Evolutionary conservation across 2,113 vertebrate species (phyloP), one percentile per base, ranked within the genome.

Genomic region (Brevimyrus niger): DNA sequence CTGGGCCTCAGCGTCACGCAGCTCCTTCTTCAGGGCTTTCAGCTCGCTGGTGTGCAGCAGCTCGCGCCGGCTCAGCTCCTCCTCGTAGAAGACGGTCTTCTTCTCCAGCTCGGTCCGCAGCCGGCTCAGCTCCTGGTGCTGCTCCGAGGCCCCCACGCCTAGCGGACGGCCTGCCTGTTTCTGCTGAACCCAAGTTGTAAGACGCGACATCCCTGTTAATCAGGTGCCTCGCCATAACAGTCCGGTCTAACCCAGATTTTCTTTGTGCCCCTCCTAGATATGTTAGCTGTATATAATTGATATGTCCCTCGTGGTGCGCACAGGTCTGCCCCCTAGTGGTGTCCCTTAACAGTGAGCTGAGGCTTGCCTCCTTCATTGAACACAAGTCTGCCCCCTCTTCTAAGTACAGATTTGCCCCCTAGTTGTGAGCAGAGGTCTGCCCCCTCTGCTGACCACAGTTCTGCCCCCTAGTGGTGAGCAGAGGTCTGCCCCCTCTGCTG

Each of bases 1-100:
- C 88, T 98, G 98, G 91, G 97, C 96, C 95, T 99, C 98, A 1
- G 97, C 96, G 46, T 99, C 98, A n/a, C 96, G 95, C 38, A 98
- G 94, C 90, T 99, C 98, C 92, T 99, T 99, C 93, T 97, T 97
- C 91, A 98, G 95, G 89, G 95, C 95, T 95, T 98, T 99, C 13
- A 98, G 93, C 95, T 99, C 98, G 53, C 92, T 94, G 93, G 94
- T 94, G 82, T 99, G 97, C 91, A 97, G 96, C 13, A 95, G 93
- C 90, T 99, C 97, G 91, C 97, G 94, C 91, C 97, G 97, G 23
- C 96, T 93, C 88, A 98, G 84, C 89, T 99, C 98, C 93, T 99
- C 97, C 95, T 99, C 98, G 35, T 96, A 97, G 91, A 97, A 96
- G 80, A 98, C 93, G 17, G 95, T 97, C 91, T 98, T 99, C 95